Evolutionary conservation across 1,140 invertebrate species (phyloP).

Genomic region (Drosophila truncata): DNA sequence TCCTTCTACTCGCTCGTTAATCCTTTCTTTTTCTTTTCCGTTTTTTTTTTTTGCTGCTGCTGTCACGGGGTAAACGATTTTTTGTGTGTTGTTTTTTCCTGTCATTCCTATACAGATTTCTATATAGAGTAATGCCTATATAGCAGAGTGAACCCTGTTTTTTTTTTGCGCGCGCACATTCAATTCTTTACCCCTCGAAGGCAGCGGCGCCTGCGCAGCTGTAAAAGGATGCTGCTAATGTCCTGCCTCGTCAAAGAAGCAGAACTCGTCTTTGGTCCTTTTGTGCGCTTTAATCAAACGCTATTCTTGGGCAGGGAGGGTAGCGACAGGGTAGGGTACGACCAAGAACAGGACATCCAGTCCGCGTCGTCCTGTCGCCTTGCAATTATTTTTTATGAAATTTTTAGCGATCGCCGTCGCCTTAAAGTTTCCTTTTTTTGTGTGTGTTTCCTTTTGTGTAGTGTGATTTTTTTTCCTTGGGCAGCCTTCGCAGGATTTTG

Average conservation of each 20-base stretch:
- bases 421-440: slow-evolving; percentile 46
- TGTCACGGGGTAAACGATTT: slow-evolving; percentile 46
- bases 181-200: slow-evolving; percentile 47
- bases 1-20: slow-evolving; percentile 24
- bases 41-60: not conserved
- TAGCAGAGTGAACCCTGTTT: slow-evolving; percentile 39
- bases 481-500: slow-evolving; percentile 16
- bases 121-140: not conserved
- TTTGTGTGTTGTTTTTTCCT: slow-evolving; percentile 46
- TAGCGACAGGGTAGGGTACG: not conserved
- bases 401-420: slow-evolving; percentile 71
- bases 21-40: slow-evolving; percentile 21
- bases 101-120: not conserved
- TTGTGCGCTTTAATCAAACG: slow-evolving; percentile 77
- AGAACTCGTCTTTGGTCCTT: slow-evolving; percentile 38
- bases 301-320: slow-evolving; percentile 38
- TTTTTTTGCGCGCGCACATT: slow-evolving; percentile 68
- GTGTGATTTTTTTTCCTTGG: slow-evolving; percentile 33
- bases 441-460: slow-evolving; percentile 18
- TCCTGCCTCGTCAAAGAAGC: slow-evolving; percentile 44
- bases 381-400: slow-evolving; percentile 84
- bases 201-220: slow-evolving; percentile 76
- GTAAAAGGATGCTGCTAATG: slow-evolving; percentile 84
- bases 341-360: slow-evolving; percentile 32
- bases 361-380: slow-evolving; percentile 58